These are phyloP conservation scores for Apostichopus japonicus DNA, from an alignment of 35 echinoderm and acorn worm genomes.

Conservation along the genomic window DNA sequence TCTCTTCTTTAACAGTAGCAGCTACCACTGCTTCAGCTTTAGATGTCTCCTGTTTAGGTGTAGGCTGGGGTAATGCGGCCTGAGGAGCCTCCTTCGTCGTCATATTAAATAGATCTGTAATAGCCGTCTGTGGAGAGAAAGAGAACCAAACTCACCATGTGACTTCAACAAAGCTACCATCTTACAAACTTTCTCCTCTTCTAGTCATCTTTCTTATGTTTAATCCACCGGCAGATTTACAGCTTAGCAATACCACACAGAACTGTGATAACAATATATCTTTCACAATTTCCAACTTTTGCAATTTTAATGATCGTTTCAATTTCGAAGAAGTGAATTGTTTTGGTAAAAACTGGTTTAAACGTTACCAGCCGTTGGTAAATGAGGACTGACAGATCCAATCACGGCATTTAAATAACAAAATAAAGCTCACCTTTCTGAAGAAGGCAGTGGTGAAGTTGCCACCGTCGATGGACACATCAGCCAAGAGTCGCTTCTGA, in stretches of 20 bases:
- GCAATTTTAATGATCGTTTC: no score
- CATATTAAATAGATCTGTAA: conserved; percentile 85
- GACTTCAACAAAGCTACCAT: neutral
- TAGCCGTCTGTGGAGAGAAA: conserved; percentile 68
- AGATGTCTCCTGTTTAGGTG: conserved; percentile 16
- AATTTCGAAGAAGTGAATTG: no score
- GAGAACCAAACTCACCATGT: neutral
- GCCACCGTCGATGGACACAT: conserved; percentile 98
- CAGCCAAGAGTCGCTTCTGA: conserved; percentile 88
- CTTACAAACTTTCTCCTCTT: no score
- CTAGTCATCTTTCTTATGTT: neutral
- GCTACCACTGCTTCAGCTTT: neutral
- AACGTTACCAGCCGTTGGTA: no score
- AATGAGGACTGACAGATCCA: no score
- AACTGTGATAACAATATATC: neutral
- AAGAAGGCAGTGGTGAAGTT: conserved; percentile 99
- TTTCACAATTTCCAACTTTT: no score
- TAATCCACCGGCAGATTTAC: no score
- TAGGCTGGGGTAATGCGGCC: neutral
- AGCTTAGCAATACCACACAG: neutral
- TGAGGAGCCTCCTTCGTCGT: conserved; percentile 31
- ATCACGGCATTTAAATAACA: neutral
- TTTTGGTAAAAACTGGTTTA: no score
- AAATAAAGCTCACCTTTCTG: conserved; percentile 68
- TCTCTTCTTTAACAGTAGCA: neutral